These are phyloP conservation scores for Pungitius pungitius DNA, from an alignment of 2,113 vertebrate species.

Conservation along the genomic window DNA sequence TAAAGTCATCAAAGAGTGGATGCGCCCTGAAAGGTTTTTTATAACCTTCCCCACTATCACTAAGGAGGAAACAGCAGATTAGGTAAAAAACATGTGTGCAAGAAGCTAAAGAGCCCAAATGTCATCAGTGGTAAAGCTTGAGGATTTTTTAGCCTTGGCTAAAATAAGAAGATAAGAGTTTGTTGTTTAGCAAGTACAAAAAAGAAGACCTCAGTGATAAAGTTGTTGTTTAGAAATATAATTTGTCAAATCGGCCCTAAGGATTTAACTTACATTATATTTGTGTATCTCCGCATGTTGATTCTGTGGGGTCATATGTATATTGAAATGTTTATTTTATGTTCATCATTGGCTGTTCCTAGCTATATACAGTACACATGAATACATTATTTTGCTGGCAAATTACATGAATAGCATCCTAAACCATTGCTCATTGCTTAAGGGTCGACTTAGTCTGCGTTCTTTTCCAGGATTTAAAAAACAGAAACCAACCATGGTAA, in stretches of 20 bases:
- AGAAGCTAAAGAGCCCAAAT: conserved; percentile 24
- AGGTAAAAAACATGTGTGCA: conserved; percentile 32
- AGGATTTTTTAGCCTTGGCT: not conserved
- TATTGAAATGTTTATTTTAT: not conserved
- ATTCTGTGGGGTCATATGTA: not conserved
- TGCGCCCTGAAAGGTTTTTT: conserved; percentile 15
- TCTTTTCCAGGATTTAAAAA: not conserved
- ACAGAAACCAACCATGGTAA: not conserved
- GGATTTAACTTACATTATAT: not conserved
- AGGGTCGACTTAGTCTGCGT: not conserved
- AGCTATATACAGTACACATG: not conserved
- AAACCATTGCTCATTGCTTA: not conserved
- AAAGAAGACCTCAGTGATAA: not conserved
- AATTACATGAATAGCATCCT: not conserved
- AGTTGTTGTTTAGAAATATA: not conserved
- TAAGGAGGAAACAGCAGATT: conserved; percentile 5
- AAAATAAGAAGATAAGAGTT: not conserved
- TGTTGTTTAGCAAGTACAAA: not conserved
- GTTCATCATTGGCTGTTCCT: not conserved
- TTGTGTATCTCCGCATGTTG: not conserved
- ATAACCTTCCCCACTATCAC: conserved; percentile 12
- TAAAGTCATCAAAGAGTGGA: conserved; percentile 30
- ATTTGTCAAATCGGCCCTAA: not conserved
- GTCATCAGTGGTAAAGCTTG: conserved; percentile 9
- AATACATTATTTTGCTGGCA: not conserved